These are phyloP conservation scores for Harlomillsia oculata DNA, from an alignment of 1,140 invertebrate species.

Conservation along the genomic window DNA sequence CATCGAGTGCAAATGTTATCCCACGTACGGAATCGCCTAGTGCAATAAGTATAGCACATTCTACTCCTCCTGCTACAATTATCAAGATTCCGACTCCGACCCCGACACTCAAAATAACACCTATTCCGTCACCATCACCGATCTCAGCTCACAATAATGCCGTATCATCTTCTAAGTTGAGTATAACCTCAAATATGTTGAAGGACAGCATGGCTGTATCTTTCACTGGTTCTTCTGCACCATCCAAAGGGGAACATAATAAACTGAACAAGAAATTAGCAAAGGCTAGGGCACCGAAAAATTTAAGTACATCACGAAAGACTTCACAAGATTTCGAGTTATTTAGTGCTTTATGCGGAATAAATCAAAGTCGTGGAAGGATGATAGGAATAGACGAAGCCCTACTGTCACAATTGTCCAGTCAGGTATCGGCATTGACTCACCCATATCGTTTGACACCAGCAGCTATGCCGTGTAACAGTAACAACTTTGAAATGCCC, in stretches of 20 bases:
- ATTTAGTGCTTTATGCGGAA: too few relatives aligned
- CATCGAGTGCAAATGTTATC: not conserved
- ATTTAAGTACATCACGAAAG: not conserved
- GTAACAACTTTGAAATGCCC: constrained; percentile 1
- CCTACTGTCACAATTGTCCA: too few relatives aligned
- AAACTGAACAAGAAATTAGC: not conserved
- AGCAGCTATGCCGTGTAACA: too few relatives aligned
- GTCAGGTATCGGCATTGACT: too few relatives aligned
- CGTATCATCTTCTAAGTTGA: too few relatives aligned
- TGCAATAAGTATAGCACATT: not conserved
- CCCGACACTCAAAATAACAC: constrained; percentile 5
- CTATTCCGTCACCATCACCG: constrained; percentile 1
- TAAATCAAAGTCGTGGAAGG: too few relatives aligned
- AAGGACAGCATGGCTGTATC: too few relatives aligned
- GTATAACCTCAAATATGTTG: too few relatives aligned
- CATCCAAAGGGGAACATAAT: not conserved
- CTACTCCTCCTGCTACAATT: not conserved
- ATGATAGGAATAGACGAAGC: too few relatives aligned
- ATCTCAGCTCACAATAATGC: too few relatives aligned
- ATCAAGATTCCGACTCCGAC: constrained; percentile 15
- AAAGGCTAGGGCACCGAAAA: not conserved
- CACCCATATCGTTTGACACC: too few relatives aligned
- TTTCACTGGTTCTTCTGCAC: too few relatives aligned
- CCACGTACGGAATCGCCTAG: constrained; percentile 2
- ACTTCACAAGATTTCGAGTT: not conserved